Percentiles rank a stretch among this genome's conserved stretches.
These are phyloP conservation scores for Parambassis ranga DNA, from an alignment of 2,797 vertebrate species.

Conservation along the genomic window DNA sequence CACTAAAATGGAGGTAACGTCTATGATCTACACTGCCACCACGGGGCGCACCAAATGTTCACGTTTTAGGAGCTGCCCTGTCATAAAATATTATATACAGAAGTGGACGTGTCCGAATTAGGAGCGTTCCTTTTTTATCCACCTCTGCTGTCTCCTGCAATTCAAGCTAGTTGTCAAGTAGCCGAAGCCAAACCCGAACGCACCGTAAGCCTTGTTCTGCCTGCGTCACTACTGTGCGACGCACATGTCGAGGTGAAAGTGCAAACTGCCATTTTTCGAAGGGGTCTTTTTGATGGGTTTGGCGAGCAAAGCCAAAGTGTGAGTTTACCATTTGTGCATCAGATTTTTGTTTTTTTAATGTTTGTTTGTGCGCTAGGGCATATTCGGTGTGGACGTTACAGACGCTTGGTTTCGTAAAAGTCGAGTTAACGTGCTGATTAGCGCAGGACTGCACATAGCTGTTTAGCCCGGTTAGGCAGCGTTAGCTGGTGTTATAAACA, in stretches of 20 bases:
- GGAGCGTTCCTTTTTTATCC: too few species aligned
- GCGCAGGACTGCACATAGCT: conserved; percentile 30
- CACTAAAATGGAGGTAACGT: too few species aligned
- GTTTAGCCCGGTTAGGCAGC: conserved; percentile 54
- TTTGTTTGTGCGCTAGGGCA: background rate
- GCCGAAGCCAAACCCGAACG: too few species aligned
- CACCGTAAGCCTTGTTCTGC: too few species aligned
- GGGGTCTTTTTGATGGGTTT: conserved; percentile 43
- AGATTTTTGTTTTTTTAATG: background rate
- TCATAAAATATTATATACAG: too few species aligned
- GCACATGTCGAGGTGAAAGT: conserved; percentile 70
- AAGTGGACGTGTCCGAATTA: too few species aligned
- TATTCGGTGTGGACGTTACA: background rate
- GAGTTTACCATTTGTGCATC: background rate
- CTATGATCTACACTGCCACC: too few species aligned
- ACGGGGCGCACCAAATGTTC: too few species aligned
- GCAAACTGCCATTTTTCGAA: conserved; percentile 71
- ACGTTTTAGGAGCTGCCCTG: too few species aligned
- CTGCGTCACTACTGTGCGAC: conserved; percentile 68
- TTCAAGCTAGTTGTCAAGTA: too few species aligned
- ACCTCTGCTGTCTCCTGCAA: too few species aligned
- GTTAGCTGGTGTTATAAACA: conserved; percentile 74
- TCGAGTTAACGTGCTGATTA: background rate
- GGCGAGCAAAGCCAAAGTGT: conserved; percentile 5
- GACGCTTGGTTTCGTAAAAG: background rate